Base-by-base conservation (phyloP, 2,113 vertebrate genomes). In the Entelurus aequoreus region DNA sequence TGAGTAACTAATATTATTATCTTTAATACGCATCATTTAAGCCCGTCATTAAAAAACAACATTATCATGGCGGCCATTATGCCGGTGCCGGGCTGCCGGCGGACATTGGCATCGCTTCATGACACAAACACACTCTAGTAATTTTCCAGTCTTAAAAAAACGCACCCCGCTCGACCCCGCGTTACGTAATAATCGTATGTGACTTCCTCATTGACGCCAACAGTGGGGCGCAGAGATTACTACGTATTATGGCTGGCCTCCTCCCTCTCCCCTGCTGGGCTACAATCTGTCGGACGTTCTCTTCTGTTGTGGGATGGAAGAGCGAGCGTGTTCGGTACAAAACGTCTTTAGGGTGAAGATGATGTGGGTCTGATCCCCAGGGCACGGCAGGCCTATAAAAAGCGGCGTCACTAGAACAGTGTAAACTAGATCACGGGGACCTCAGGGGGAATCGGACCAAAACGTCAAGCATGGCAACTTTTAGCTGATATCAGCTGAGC, bases 371-470 rank as follows among this genome's bases (percentile, higher is more conserved):
- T 82, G 69, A 48, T 81, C 86, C 76, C 81, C 36, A n/a, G 74
- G 65, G 80, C 15, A 46, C 52, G 48, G 74, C 38, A 40, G 60
- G 66, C 80, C 83, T 87, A 90, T 78, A 84, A 86, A 88, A 88
- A 86, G 82, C 71, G 37, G 63, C 71, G 69, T 64, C 77, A 80
- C 67, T 60, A 83, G 87, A 74, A 86, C 87, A 75, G 52, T n/a
- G 16, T 87, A 89, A 89, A 90, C 87, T 89, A 88, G 87, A 89
- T 88, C 76, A 54, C 62, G 54, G 48, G 37, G 44, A 59, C 65
- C 83, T 72, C 78, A 48, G 16, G 66, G 64, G 81, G 53, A 12
- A 12, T 11, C 10, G 42, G 42, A 11, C 10, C 3, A 5, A 12
- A 46, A 46, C 10, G 10, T 46, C 40, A 9, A 8, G 10, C 40